Evolutionary conservation across 2,888 invertebrate genomes (phyloP).

Genomic region (Rutpela maculata): DNA sequence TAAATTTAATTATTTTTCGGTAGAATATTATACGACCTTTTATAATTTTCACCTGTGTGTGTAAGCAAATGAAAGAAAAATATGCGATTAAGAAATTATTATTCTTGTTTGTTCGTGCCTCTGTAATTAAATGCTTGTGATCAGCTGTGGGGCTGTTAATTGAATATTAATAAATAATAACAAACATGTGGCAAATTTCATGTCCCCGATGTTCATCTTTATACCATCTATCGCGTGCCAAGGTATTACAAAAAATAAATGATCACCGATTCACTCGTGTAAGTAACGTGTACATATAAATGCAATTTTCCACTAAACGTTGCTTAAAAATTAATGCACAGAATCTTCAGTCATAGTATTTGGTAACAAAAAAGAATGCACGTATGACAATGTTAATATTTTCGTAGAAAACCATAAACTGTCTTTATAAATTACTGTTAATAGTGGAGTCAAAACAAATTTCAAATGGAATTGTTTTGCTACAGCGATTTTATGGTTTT

Average conservation of each 20-base stretch:
- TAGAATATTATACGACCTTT: background rate
- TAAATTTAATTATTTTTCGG: background rate
- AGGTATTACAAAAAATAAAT: background rate
- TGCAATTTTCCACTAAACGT: background rate
- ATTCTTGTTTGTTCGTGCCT: background rate
- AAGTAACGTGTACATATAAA: background rate
- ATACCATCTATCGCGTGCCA: background rate
- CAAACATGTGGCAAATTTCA: conserved; percentile 7
- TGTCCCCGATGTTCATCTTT: background rate
- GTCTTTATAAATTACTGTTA: no score
- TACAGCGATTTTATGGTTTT: no score
- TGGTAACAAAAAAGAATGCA: no score
- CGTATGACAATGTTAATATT: no score
- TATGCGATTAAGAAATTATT: background rate
- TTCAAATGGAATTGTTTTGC: no score
- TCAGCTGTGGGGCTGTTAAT: background rate
- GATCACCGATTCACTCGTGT: background rate
- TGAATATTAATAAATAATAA: conserved; percentile 1
- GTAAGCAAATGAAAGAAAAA: background rate
- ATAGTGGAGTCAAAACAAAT: no score
- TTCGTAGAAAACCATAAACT: no score
- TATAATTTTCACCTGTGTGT: background rate
- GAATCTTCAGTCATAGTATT: no score
- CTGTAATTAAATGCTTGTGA: conserved; percentile 1
- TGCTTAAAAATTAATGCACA: no score